phyloP scores from a whole-genome alignment of 2,888 invertebrate species.

The Hartigia nigra region DNA sequence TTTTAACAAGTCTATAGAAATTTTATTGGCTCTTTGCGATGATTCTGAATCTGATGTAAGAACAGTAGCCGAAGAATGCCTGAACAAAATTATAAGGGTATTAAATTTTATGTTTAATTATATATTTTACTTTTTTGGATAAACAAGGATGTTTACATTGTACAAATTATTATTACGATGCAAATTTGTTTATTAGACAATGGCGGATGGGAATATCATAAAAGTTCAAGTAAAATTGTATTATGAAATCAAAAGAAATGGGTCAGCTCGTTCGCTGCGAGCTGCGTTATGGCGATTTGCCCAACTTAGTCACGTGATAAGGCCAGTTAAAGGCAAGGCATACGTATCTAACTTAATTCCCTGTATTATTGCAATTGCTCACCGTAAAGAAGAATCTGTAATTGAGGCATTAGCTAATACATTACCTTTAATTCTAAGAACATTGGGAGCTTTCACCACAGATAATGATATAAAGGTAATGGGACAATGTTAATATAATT shows the following conservation, averaged over 20 bases:
- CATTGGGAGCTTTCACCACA: constrained; percentile 76
- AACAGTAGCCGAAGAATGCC: constrained; percentile 84
- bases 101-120: constrained; percentile 9
- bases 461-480: constrained; percentile 78
- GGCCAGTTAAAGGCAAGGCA: constrained; percentile 81
- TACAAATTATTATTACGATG: constrained; percentile 13
- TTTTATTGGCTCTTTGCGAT: constrained; percentile 78
- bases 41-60: constrained; percentile 82
- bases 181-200: constrained; percentile 60
- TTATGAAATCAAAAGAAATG: constrained; percentile 85
- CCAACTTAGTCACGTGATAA: constrained; percentile 79
- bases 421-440: constrained; percentile 74
- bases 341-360: constrained; percentile 82
- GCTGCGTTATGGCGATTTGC: constrained; percentile 83
- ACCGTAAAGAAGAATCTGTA: constrained; percentile 77
- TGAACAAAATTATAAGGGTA: constrained; percentile 82
- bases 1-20: constrained; percentile 78
- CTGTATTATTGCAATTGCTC: constrained; percentile 77
- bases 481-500: background rate
- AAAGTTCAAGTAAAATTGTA: constrained; percentile 84
- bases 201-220: constrained; percentile 76
- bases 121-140: background rate
- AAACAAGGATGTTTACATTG: constrained; percentile 4
- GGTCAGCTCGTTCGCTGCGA: constrained; percentile 75
- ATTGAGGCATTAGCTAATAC: constrained; percentile 76